Base-by-base conservation (phyloP, 2,113 vertebrate species). In the Ameiurus melas region DNA sequence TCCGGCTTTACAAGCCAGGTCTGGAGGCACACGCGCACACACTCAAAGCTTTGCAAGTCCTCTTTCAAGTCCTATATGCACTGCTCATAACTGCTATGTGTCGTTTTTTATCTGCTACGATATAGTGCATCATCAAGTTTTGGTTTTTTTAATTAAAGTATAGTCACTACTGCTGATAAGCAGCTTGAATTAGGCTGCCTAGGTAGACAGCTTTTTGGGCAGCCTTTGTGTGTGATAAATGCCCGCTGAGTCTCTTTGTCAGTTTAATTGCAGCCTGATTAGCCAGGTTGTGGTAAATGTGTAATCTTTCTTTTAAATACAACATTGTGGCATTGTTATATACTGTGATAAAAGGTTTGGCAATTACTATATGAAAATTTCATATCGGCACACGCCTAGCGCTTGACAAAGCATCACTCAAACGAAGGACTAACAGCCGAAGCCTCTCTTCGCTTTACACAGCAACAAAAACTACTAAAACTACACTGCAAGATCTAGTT, bases 1-100 rank as follows among this genome's bases (percentile, higher is more conserved):
- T 86, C 89, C 80, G 36, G 84, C 86, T 90, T 86, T 58, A 90
- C 84, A 82, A 78, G 68, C 36, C 77, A 53, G 70, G 64, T 87
- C 85, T 87, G 77, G 60, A 55, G 88, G 85, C 85, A 86, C 53
- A 81, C 77, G 77, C 84, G 73, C 83, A 16, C 79, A 47, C 12
- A 70, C 84, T 43, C 12, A 43, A 22, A 22, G 30, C 25, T 43
- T 75, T 43, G 71, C 36, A 84, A 39, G 47, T 84, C 47, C 17
- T 71, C 71, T 22, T 33, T 9, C 68, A 43, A 60, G 7, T 3
- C 36, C 17, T 64, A 25, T 53, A 68, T 43, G 70, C 75, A 57
- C 14, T 83, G 30, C 33, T 25, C 57, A 60, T 39, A 27, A 36
- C 80, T 27, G 12, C 33, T 25, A 62, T 16, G 33, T 82, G 30